phyloP scores from a whole-genome alignment of 1,140 invertebrate species.

The Neodiprion fabricii region DNA sequence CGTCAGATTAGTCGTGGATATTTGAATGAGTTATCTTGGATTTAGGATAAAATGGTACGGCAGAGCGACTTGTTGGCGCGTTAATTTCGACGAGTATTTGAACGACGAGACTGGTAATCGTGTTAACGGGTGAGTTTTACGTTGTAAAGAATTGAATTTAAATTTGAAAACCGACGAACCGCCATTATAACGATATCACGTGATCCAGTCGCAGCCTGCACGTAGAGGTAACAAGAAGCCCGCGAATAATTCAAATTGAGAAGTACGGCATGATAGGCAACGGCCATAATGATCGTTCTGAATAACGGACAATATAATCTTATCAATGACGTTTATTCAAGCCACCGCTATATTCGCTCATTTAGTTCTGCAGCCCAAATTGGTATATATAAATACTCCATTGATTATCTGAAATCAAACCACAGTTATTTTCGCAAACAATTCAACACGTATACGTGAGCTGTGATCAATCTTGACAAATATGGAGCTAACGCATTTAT shows the following conservation, averaged over 20 bases:
- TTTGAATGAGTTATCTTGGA: conserved; percentile 19
- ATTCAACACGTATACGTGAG: too few relatives aligned
- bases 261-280: neutral
- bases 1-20: neutral
- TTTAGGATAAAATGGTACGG: conserved; percentile 21
- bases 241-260: too few relatives aligned
- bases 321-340: neutral
- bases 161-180: neutral
- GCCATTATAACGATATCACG: neutral
- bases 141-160: neutral
- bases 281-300: neutral
- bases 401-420: too few relatives aligned
- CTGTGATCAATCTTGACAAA: neutral
- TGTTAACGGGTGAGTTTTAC: neutral
- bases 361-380: neutral
- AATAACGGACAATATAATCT: neutral
- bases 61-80: conserved; percentile 12
- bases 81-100: conserved; percentile 4
- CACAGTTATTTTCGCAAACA: too few relatives aligned
- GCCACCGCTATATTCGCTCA: neutral
- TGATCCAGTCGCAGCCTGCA: neutral
- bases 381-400: too few relatives aligned
- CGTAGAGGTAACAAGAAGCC: neutral
- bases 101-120: neutral
- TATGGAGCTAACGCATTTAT: too few relatives aligned